phyloP scores from a whole-genome alignment of 2,113 vertebrate genomes.

The Mesoclemmys tuberculata region DNA sequence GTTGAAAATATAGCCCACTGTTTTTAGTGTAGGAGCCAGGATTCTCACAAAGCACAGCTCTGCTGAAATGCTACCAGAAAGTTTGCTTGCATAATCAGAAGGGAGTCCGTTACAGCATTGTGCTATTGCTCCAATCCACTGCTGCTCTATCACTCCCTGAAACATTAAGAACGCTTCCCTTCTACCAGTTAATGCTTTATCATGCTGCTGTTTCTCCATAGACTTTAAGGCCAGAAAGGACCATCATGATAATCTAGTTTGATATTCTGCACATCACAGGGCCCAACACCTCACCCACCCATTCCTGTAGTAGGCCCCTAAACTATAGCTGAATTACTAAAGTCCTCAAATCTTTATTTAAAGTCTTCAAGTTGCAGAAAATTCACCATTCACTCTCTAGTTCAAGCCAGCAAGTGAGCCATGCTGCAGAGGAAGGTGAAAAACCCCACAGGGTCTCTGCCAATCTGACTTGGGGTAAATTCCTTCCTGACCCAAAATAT shows the following conservation, averaged over 20 bases:
- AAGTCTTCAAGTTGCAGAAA: neutral
- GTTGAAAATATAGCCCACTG: neutral
- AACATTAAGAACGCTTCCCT: conserved; percentile 62
- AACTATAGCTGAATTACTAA: neutral
- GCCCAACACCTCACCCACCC: neutral
- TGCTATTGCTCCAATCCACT: conserved; percentile 35
- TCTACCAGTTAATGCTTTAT: conserved; percentile 64
- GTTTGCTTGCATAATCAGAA: conserved; percentile 22
- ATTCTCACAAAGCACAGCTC: neutral
- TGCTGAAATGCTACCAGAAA: neutral
- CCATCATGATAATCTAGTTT: neutral
- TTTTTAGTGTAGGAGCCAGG: neutral
- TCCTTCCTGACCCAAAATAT: neutral
- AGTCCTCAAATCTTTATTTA: neutral
- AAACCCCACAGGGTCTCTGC: neutral
- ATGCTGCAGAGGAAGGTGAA: neutral
- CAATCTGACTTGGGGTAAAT: neutral
- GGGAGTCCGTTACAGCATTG: conserved; percentile 28
- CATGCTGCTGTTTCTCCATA: conserved; percentile 44
- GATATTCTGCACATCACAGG: neutral
- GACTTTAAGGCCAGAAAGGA: neutral
- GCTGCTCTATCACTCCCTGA: conserved; percentile 56
- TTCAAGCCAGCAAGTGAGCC: neutral
- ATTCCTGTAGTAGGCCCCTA: neutral
- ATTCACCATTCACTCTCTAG: neutral